These are phyloP conservation scores for Pollenia amentaria DNA, from an alignment of 2,888 invertebrate species.

Conservation along the genomic window DNA sequence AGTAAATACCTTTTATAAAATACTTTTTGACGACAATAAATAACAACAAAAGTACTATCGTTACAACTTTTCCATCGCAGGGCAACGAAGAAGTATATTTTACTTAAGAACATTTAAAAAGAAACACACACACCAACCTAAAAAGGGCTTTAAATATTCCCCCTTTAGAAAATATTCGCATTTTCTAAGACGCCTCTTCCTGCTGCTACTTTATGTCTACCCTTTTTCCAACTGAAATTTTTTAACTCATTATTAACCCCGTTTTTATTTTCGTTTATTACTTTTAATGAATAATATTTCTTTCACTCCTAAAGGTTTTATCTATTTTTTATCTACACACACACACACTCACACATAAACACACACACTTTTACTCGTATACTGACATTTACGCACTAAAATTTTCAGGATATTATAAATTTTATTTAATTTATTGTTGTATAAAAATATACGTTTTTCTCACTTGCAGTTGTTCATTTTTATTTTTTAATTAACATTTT, in stretches of 20 bases:
- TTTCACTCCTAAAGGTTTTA: slow-evolving; percentile 34
- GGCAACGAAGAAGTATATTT: no score
- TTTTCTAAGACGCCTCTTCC: slow-evolving; percentile 24
- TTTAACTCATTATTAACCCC: slow-evolving; percentile 23
- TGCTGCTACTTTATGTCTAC: neutral
- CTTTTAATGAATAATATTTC: slow-evolving; percentile 39
- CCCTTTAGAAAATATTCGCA: neutral
- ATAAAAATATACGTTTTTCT: slow-evolving; percentile 4
- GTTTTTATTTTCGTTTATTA: slow-evolving; percentile 3
- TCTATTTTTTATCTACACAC: slow-evolving; percentile 29
- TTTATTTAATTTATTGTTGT: slow-evolving; percentile 35
- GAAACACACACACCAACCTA: neutral
- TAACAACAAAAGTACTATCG: no score
- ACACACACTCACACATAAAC: neutral
- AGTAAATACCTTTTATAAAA: no score
- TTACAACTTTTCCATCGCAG: no score
- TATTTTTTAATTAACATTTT: slow-evolving; percentile 45
- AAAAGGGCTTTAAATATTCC: slow-evolving; percentile 13
- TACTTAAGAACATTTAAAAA: neutral
- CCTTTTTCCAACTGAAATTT: neutral
- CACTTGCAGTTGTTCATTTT: slow-evolving; percentile 7
- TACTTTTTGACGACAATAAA: no score
- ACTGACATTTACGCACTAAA: neutral
- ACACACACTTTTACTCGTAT: neutral
- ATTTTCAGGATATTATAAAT: slow-evolving; percentile 41